Percentiles rank a stretch among this genome's conserved stretches.
Evolutionary conservation across 2,113 vertebrate species (phyloP).

Genomic region (Notarius lentiginosus): DNA sequence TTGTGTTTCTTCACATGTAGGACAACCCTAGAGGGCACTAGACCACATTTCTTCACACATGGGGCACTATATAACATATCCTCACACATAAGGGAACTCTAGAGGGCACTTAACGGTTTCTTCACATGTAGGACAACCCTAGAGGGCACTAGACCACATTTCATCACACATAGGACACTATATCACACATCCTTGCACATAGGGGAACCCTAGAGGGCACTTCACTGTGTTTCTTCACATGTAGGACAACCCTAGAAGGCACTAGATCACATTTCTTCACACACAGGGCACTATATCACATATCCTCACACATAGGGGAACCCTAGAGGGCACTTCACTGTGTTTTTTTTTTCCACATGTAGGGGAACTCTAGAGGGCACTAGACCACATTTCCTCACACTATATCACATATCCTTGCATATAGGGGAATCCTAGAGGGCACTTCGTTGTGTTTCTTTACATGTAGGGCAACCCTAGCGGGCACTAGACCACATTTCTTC

Average conservation of each 20-base stretch:
- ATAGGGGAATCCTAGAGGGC: neutral
- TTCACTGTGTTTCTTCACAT: neutral
- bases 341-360: neutral
- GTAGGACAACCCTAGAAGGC: neutral
- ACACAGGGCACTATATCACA: no score
- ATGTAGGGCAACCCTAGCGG: neutral
- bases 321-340: neutral
- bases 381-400: neutral
- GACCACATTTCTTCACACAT: neutral
- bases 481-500: no score
- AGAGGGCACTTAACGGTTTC: neutral
- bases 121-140: neutral
- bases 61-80: neutral
- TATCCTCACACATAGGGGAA: rapidly evolving
- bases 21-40: neutral
- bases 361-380: neutral
- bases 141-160: neutral
- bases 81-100: neutral
- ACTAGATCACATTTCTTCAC: neutral
- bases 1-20: neutral
- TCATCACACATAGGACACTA: no score
- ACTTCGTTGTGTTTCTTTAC: neutral
- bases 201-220: neutral
- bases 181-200: no score
- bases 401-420: neutral